These are phyloP conservation scores for Phrixothrix hirtus DNA, from an alignment of 2,888 invertebrate genomes.

Conservation along the genomic window DNA sequence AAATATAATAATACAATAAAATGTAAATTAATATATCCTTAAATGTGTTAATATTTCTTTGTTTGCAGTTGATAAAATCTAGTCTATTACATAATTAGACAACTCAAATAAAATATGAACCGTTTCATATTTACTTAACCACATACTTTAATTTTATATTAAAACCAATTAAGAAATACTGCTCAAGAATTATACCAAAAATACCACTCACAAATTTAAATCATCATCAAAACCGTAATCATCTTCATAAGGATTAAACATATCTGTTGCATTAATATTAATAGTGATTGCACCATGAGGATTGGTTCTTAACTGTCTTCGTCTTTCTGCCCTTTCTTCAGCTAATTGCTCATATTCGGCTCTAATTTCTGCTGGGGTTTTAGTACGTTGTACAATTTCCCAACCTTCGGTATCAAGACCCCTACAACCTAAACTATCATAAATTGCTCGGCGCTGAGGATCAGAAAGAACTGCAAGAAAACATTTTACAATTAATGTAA, in stretches of 20 bases:
- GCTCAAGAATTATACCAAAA: too few species aligned
- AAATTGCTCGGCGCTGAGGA: slow-evolving; percentile 92
- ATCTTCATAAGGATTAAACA: slow-evolving; percentile 83
- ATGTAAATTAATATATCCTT: too few species aligned
- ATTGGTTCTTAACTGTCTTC: slow-evolving; percentile 87
- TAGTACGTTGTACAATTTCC: slow-evolving; percentile 90
- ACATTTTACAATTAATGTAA: not conserved
- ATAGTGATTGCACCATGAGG: slow-evolving; percentile 87
- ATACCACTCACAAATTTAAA: slow-evolving; percentile 48
- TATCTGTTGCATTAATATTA: slow-evolving; percentile 89
- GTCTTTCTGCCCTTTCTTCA: slow-evolving; percentile 82
- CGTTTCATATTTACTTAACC: too few species aligned
- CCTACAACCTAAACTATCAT: slow-evolving; percentile 86
- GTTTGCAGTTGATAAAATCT: too few species aligned
- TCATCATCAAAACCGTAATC: slow-evolving; percentile 63
- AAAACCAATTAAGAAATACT: too few species aligned
- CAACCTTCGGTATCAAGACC: slow-evolving; percentile 94
- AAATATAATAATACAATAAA: too few species aligned
- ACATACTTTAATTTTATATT: too few species aligned
- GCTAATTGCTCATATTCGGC: slow-evolving; percentile 93
- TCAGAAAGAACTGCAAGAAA: slow-evolving; percentile 81
- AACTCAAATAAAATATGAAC: too few species aligned
- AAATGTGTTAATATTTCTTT: too few species aligned
- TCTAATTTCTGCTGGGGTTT: slow-evolving; percentile 93
- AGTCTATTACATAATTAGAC: too few species aligned